Base-by-base conservation (phyloP, 2,888 invertebrate species). In the Crossocerus cetratus region DNA sequence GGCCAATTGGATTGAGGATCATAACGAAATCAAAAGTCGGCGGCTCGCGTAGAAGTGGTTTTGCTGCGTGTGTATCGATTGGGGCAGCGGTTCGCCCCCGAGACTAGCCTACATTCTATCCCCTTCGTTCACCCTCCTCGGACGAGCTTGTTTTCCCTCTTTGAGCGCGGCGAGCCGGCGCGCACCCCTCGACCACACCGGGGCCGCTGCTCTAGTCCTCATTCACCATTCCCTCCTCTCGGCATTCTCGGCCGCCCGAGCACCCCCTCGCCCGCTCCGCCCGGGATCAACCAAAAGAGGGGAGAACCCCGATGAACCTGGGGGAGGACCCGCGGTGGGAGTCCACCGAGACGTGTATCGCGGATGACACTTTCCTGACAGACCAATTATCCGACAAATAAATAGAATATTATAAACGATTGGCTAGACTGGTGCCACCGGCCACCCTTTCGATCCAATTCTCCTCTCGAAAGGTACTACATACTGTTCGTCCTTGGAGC, bases 41-140 rank as follows among this genome's bases (percentile, higher is more conserved):
- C n/a, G 49, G 69, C 57, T 64, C 56, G 23, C 62, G 73, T 53
- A 74, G 68, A 80, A 74, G 76, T 69, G 78, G 75, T 75, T 74
- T 74, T 72, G 74, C 74, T 81, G 81, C 79, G 84, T 83, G 84
- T 79, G 83, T 89, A 89, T 89, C 88, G 89, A 89, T 89, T 88
- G 87, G 88, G 88, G 88, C 86, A 86, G 88, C 87, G 80, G 88
- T 87, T 86, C 88, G 88, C 86, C 86, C 83, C 76, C 85, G 82
- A 85, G 87, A 88, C 87, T 87, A 86, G 85, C 88, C 85, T 88
- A 87, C 86, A 87, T 87, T 87, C 85, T 77, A 81, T 80, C 83
- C 82, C 82, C 83, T 82, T 72, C 71, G 76, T 73, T 74, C 70
- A 61, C 70, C 69, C 80, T 65, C 64, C 69, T 61, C 71, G 58